Evolutionary conservation across 2,888 invertebrate species (phyloP), one percentile per base, ranked within the genome.

Genomic region (Cheilosia vulpina): DNA sequence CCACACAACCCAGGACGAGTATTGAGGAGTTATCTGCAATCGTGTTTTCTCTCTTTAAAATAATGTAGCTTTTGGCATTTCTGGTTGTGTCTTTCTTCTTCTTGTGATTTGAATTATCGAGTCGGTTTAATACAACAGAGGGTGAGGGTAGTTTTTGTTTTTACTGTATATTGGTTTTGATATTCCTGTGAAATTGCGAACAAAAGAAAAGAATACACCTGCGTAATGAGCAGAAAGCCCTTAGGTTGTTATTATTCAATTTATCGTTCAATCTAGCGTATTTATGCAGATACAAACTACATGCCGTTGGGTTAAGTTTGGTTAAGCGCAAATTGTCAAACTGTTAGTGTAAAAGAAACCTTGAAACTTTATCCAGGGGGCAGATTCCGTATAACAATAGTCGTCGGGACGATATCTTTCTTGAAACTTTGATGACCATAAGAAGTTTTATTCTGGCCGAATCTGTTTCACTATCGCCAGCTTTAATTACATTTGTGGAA

Each of bases 1-100:
- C 31, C 9, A 31, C 31, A 6, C 6, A 7, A 27, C 31, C 45
- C 45, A n/a, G 17, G 17, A 9, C 7, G 47, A 11, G 47, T 47
- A 47, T 47, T 47, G 47, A 19, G 45, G 69, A 62, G 45, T 77
- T 77, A 69, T 68, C 13, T 53, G 34, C 17, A 60, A 58, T 60
- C 43, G 31, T 9, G 58, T 60, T 53, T 45, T 52, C n/a, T 53
- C 9, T 63, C 13, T 34, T 31, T 63, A 19, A 21, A 52, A 24
- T 24, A 63, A 19, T 34, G 47, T 63, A 19, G 34, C 47, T 5
- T 11, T 45, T 62, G 27, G 7, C 24, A 47, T 21, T 52, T 50
- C 15, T 38, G 13, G 21, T n/a, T 19, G 2, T 15, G 27, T 31
- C 4, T 62, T 31, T 31, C 11, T 62, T 31, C 50, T 38, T 1